Base-by-base conservation (phyloP, 2,113 vertebrate species). In the Circaetus cinerascens region DNA sequence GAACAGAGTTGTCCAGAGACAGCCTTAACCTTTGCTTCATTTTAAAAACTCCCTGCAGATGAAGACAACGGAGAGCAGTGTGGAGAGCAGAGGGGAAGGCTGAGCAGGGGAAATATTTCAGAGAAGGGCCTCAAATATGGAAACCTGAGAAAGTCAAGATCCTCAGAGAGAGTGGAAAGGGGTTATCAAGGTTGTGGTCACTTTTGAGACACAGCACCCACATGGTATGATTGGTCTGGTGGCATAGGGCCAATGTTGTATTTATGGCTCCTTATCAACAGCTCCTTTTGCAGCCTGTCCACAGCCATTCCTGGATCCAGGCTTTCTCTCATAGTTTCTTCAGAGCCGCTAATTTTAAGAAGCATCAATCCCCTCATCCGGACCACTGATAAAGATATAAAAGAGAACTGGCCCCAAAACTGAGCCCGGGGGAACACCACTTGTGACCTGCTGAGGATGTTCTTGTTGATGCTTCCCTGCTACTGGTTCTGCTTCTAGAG, bases 91-190 rank as follows among this genome's bases (percentile, higher is more conserved):
- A 41, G 16, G 25, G 25, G 10, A 62, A 64, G 11, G 26, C 43
- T 64, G 36, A 77, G 48, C 12, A 14, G 6, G 6, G 13, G 22
- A 26, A 30, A 27, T 46, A 10, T 13, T 36, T 82, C 51, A 75
- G 36, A 51, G 1, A 7, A 51, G 36, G 17, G 8, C 18, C 10
- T 85, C 38, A 68, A 10, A 51, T 41, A 6, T 23, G n/a, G 80
- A 67, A 83, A 57, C 1, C 2, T 1, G 2, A 45, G 36, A 43
- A 71, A 71, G 23, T 34, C n/a, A 34, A 55, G 23, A 40, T 29
- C 11, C 38, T 53, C 3, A 0, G 29, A 2, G 14, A 43, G 27
- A 14, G 1, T 9, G 9, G 40, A 18, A 62, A 62, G 11, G 27
- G 16, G 7, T 26, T 53, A 2, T 59, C 27, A 53, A 72, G 8